Conservation (phyloP, 2,113 vertebrate genomes). For the Archocentrus centrarchus region DNA sequence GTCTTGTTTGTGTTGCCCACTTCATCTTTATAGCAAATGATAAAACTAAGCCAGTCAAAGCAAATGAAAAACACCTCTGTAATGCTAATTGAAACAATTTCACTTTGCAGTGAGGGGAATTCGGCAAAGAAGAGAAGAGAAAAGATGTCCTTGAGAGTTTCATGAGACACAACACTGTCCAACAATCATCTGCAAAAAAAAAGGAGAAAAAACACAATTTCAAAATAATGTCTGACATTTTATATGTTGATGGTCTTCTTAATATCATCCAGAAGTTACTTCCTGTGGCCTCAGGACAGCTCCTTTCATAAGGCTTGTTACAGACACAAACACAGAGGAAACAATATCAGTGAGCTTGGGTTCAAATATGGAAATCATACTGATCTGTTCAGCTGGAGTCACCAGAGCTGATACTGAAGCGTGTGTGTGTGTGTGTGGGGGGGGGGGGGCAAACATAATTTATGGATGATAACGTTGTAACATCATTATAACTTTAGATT, state of each 20-base stretch:
- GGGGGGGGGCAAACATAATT: neutral
- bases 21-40: slow-evolving; percentile 70
- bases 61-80: slow-evolving; percentile 58
- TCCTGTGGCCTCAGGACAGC: neutral
- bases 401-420: neutral
- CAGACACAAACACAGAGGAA: neutral
- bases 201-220: neutral
- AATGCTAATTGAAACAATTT: slow-evolving; percentile 71
- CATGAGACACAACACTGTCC: slow-evolving; percentile 12
- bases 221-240: slow-evolving; percentile 46
- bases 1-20: slow-evolving; percentile 59
- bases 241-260: slow-evolving; percentile 35
- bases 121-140: neutral
- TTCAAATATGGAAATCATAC: slow-evolving; percentile 43
- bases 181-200: neutral
- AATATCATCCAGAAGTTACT: slow-evolving; percentile 36
- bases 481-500: neutral
- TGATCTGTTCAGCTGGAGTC: slow-evolving; percentile 9
- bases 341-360: neutral
- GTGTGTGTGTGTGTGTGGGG: rapidly evolving
- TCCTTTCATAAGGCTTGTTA: slow-evolving; percentile 39
- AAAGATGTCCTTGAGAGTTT: slow-evolving; percentile 47
- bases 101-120: slow-evolving; percentile 24
- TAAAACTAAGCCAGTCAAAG: slow-evolving; percentile 64
- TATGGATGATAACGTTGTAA: too few relatives aligned